phyloP scores from a whole-genome alignment of 30 jellyfish, hydroid and myxozoan species.

The Hydractinia symbiolongicarpus region DNA sequence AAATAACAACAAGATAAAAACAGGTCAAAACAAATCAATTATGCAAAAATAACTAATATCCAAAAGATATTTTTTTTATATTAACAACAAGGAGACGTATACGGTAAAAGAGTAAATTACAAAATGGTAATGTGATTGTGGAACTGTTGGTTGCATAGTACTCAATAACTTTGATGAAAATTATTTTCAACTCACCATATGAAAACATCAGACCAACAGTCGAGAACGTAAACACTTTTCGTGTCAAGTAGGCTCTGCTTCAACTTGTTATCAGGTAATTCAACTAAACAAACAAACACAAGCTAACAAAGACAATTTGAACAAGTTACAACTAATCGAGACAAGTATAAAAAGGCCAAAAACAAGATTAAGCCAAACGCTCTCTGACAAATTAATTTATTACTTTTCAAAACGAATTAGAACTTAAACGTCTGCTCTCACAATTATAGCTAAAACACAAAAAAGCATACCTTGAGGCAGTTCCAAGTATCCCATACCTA shows the following conservation, averaged over 20 bases:
- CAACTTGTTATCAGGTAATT: constrained; percentile 72
- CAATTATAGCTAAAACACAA: neutral
- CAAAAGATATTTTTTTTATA: neutral
- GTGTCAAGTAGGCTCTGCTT: constrained; percentile 66
- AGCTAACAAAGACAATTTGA: no score
- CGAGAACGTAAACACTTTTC: constrained; percentile 86
- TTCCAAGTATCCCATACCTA: constrained; percentile 98
- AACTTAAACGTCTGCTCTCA: neutral
- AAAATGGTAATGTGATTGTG: neutral
- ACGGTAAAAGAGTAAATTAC: neutral
- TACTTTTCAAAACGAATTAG: no score
- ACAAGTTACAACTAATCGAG: no score
- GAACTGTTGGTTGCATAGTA: no score
- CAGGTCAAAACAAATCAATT: no score
- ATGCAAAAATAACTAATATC: neutral
- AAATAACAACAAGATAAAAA: no score
- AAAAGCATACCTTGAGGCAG: constrained; percentile 83
- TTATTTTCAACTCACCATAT: constrained; percentile 52
- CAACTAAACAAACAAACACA: constrained; percentile 43
- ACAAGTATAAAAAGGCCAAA: no score
- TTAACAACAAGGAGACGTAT: neutral
- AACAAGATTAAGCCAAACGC: no score
- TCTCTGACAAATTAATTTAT: no score
- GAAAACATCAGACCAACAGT: constrained; percentile 95
- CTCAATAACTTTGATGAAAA: no score